phyloP scores from a whole-genome alignment of 2,888 invertebrate species.

The Lasioglossum lativentre region DNA sequence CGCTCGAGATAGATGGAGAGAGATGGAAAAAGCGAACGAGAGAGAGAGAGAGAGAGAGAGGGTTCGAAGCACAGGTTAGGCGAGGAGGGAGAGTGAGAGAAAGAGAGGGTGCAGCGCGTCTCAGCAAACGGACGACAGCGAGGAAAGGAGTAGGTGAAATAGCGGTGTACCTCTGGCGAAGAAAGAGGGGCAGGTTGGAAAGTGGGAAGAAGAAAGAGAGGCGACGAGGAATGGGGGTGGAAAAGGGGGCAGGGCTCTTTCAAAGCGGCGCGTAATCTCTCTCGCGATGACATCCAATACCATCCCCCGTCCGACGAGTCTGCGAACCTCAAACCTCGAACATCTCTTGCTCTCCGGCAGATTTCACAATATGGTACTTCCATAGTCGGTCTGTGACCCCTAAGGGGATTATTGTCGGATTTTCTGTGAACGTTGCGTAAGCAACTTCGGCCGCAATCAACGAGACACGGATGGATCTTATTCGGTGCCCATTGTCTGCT shows the following conservation, averaged over 20 bases:
- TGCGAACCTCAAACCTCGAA: constrained; percentile 73
- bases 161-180: constrained; percentile 50
- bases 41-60: not conserved
- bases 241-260: constrained; percentile 70
- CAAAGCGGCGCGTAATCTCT: constrained; percentile 80
- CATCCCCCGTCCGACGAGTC: constrained; percentile 72
- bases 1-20: constrained; percentile 1
- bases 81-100: constrained; percentile 10
- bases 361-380: constrained; percentile 75
- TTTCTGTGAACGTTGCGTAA: constrained; percentile 44
- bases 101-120: constrained; percentile 40
- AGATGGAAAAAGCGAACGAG: not conserved
- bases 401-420: constrained; percentile 65
- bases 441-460: constrained; percentile 39
- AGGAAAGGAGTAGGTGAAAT: constrained; percentile 59
- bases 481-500: constrained; percentile 18
- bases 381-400: constrained; percentile 63
- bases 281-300: constrained; percentile 81
- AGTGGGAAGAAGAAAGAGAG: constrained; percentile 34
- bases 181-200: constrained; percentile 10
- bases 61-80: not conserved
- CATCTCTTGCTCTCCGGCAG: constrained; percentile 65
- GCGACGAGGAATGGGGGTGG: constrained; percentile 33
- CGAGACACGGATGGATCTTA: constrained; percentile 34
- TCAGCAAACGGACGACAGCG: constrained; percentile 44